Base-by-base conservation (phyloP, 2,113 vertebrate genomes). In the Dermatemys mawii region DNA sequence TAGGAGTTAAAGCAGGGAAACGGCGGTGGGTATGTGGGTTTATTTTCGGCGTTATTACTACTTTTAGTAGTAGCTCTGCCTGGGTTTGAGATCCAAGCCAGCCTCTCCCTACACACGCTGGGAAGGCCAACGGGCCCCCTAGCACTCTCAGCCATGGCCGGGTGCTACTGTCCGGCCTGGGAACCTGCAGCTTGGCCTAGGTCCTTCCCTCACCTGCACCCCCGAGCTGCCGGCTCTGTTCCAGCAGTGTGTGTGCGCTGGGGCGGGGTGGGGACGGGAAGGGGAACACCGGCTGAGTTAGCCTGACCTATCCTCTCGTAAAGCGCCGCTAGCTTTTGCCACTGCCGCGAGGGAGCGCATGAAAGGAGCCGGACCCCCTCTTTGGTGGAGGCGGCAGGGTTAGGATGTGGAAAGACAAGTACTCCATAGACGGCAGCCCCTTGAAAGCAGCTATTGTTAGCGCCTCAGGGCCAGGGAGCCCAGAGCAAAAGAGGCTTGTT, bases 391-490 rank as follows among this genome's bases (percentile, higher is more conserved):
- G 35, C 32, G 29, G 80, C 55, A 21, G 50, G 85, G 75, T 92
- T 83, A 83, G 90, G 80, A 78, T 90, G 84, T 86, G 92, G 87
- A 93, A 93, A 94, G 88, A 83, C 78, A 94, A 92, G 89, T 81
- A 51, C 90, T 87, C 90, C 94, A 70, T 92, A 92, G 90, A 86
- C 94, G 55, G 87, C 80, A 92, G 83, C 57, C 95, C 93, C 86
- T 88, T 98, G 97, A 98, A 98, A 97, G 98, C 97, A 35, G 90
- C 96, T 97, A 97, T 98, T 98, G 97, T 98, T 95, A 91, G 88
- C 94, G 94, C 88, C 92, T 95, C 86, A 87, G 94, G 93, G 94
- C 93, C 78, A 96, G 96, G 96, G 93, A 97, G 94, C 92, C 92
- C 95, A 2, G 54, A 97, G 96, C 96, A 90, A 97, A 97, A 97